These are phyloP conservation scores for Phrynocephalus guinanensis DNA, from an alignment of 2,797 vertebrate genomes.

Conservation along the genomic window DNA sequence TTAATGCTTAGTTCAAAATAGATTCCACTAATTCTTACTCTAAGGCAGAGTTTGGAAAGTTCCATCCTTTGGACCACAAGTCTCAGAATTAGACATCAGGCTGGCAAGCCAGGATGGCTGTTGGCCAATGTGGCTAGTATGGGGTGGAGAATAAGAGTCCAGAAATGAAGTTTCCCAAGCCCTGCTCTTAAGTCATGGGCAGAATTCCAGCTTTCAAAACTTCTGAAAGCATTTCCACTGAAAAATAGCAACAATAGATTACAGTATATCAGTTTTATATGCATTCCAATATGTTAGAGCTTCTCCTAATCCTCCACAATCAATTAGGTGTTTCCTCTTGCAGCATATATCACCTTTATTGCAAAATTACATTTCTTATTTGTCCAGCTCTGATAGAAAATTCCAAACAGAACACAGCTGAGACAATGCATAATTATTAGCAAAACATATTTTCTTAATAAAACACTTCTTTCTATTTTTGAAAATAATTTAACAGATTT, in stretches of 20 bases:
- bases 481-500: not conserved
- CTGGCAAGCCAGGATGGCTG: too few species aligned
- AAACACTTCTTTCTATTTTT: constrained; percentile 1
- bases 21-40: not conserved
- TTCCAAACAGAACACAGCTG: not conserved
- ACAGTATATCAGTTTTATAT: not conserved
- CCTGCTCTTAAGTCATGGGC: not conserved
- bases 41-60: too few species aligned
- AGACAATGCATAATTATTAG: not conserved
- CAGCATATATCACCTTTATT: not conserved
- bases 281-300: not conserved
- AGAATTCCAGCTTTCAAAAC: not conserved
- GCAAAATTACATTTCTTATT: not conserved
- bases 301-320: not conserved
- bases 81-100: too few species aligned
- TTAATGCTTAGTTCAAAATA: not conserved
- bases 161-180: too few species aligned
- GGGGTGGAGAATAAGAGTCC: too few species aligned
- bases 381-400: not conserved
- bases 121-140: too few species aligned
- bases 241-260: not conserved
- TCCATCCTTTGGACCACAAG: not conserved
- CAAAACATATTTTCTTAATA: not conserved
- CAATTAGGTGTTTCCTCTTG: not conserved
- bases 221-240: not conserved